A percentile compares a stretch with the other conserved stretches of the same genome.
phyloP scores from a whole-genome alignment of 2,888 invertebrate genomes.

The Tubulanus polymorphus region DNA sequence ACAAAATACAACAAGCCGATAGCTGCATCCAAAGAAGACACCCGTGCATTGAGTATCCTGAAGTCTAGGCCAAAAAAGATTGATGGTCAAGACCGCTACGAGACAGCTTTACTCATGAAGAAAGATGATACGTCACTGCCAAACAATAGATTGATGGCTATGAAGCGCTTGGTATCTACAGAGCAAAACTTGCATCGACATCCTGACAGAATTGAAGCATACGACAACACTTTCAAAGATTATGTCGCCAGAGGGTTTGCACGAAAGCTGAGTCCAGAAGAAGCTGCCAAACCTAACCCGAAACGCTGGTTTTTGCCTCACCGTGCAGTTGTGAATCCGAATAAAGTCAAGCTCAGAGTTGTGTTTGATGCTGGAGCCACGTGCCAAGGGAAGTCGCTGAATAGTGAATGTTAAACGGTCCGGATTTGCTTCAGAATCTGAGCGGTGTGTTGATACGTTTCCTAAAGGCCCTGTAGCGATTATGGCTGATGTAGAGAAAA shows the following conservation, averaged over 20 bases:
- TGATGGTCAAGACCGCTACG: constrained; percentile 5
- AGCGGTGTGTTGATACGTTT: constrained; percentile 20
- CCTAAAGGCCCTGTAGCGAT: constrained; percentile 13
- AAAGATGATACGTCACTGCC: constrained; percentile 1
- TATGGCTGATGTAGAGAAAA: constrained; percentile 17
- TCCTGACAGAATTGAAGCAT: constrained; percentile 8
- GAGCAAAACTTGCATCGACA: constrained; percentile 14
- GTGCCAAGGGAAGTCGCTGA: constrained; percentile 12
- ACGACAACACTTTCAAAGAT: constrained; percentile 12
- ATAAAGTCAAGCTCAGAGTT: constrained; percentile 17
- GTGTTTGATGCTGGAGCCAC: constrained; percentile 23
- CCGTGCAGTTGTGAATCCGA: constrained; percentile 18
- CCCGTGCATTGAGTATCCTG: neutral
- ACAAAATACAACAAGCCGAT: neutral
- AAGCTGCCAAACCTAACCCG: neutral
- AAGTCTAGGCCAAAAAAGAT: neutral
- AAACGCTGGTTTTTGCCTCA: constrained; percentile 21
- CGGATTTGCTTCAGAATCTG: constrained; percentile 23
- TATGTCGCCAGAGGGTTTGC: constrained; percentile 18
- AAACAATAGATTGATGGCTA: constrained; percentile 13
- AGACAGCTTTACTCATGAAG: constrained; percentile 16
- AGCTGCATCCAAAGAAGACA: neutral
- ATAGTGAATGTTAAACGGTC: constrained; percentile 19
- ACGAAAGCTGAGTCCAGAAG: constrained; percentile 4
- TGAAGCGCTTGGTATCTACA: constrained; percentile 9